Conservation (phyloP, 2,113 vertebrate species). For the Ptychochromis oligacanthus region DNA sequence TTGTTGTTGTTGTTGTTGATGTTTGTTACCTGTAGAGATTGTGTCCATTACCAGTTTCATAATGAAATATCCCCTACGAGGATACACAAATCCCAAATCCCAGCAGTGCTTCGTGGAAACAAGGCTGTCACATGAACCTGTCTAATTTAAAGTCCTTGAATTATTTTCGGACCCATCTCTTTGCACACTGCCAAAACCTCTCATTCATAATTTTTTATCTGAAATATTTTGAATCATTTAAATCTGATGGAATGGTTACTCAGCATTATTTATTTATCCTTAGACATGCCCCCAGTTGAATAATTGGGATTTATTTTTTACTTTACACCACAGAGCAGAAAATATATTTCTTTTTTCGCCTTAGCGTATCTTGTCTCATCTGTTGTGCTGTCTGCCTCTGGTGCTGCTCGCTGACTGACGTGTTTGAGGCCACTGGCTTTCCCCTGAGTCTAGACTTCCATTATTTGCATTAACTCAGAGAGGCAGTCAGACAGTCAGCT, state of each 20-base stretch:
- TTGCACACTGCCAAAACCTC: background rate
- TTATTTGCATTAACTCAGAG: slow-evolving; percentile 43
- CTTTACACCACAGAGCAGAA: slow-evolving; percentile 20
- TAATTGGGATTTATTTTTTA: slow-evolving; percentile 22
- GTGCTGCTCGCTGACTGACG: slow-evolving; percentile 12
- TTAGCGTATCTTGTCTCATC: slow-evolving; percentile 31
- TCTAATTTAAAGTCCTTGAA: background rate
- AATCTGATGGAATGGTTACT: slow-evolving; percentile 1
- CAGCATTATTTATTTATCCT: background rate
- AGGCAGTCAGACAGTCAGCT: slow-evolving; percentile 13
- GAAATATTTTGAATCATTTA: background rate
- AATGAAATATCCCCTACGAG: background rate
- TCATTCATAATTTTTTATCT: background rate
- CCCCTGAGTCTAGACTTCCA: slow-evolving; percentile 34
- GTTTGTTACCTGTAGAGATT: slow-evolving; percentile 8
- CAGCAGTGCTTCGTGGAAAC: background rate
- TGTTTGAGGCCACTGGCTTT: slow-evolving; percentile 22
- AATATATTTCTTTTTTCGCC: slow-evolving; percentile 34
- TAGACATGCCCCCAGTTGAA: slow-evolving; percentile 21
- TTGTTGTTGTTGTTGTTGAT: background rate
- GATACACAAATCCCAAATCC: background rate
- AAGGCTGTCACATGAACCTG: background rate
- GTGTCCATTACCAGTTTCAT: background rate
- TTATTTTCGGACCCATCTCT: background rate
- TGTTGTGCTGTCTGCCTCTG: slow-evolving; percentile 24